Evolutionary conservation across 2,113 vertebrate genomes (phyloP).

Genomic region (Thalassoma bifasciatum): DNA sequence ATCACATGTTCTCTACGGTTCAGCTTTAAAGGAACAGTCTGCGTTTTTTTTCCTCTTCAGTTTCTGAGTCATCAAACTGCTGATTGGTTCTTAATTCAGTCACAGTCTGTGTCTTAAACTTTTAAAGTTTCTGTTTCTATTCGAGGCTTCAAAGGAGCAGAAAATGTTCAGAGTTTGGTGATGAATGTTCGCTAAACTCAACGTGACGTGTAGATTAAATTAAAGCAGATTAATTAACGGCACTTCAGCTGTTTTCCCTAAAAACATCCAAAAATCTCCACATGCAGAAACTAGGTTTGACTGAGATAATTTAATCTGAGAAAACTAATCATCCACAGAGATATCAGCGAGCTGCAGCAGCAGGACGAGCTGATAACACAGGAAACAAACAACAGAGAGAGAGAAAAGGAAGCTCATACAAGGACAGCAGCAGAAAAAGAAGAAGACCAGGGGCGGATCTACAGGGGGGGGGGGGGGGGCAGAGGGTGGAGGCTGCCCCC

Average conservation of each 20-base stretch:
- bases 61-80: not conserved
- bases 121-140: no score
- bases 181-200: no score
- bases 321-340: conserved; percentile 41
- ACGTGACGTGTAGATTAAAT: no score
- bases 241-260: no score
- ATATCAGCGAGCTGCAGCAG: conserved; percentile 48
- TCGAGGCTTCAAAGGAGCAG: no score
- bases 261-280: no score
- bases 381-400: conserved; percentile 43
- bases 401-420: conserved; percentile 34
- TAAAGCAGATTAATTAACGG: no score
- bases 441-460: not conserved
- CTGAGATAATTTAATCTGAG: conserved; percentile 41
- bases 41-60: conserved; percentile 2
- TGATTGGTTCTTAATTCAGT: not conserved
- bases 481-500: no score
- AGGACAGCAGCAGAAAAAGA: not conserved
- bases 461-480: no score
- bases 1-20: conserved; percentile 17
- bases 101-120: not conserved
- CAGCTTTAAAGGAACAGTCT: not conserved
- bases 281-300: conserved; percentile 17
- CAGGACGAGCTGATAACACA: conserved; percentile 49
- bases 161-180: no score